Conservation (phyloP, 1,140 invertebrate genomes). For the Globodera ellingtonae region DNA sequence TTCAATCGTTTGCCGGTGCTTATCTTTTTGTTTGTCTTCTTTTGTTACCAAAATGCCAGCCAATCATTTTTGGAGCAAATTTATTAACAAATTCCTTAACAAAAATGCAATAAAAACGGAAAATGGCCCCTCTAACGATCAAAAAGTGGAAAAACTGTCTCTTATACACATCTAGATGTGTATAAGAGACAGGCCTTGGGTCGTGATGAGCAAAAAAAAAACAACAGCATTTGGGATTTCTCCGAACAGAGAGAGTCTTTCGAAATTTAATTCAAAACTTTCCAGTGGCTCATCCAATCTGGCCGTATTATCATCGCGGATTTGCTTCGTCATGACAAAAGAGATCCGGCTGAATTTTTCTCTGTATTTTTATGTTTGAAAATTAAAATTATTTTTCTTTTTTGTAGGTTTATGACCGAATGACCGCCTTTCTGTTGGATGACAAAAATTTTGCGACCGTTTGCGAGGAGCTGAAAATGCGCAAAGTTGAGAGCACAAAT, state of each 20-base stretch:
- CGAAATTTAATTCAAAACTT: too few relatives aligned
- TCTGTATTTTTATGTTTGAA: constrained; percentile 1
- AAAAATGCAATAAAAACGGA: too few relatives aligned
- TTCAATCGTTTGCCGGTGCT: neutral
- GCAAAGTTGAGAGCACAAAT: constrained; percentile 49
- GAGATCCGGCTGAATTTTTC: constrained; percentile 50
- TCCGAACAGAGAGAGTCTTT: too few relatives aligned
- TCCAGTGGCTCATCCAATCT: constrained; percentile 46
- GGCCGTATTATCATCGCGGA: constrained; percentile 50
- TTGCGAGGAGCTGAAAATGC: constrained; percentile 29
- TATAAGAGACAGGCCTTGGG: too few relatives aligned
- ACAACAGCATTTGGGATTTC: too few relatives aligned
- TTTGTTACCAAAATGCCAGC: too few relatives aligned
- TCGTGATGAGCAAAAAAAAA: too few relatives aligned
- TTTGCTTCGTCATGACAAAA: constrained; percentile 47
- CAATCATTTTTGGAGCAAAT: too few relatives aligned
- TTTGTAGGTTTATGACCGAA: constrained; percentile 46
- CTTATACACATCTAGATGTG: too few relatives aligned
- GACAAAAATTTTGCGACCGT: constrained; percentile 47
- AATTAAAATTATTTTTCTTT: neutral
- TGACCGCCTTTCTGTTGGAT: constrained; percentile 49
- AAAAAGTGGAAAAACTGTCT: too few relatives aligned
- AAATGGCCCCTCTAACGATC: too few relatives aligned
- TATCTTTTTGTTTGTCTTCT: neutral
- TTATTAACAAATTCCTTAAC: too few relatives aligned